phyloP scores from a whole-genome alignment of 2,888 invertebrate species.

The Petrolisthes cinctipes region DNA sequence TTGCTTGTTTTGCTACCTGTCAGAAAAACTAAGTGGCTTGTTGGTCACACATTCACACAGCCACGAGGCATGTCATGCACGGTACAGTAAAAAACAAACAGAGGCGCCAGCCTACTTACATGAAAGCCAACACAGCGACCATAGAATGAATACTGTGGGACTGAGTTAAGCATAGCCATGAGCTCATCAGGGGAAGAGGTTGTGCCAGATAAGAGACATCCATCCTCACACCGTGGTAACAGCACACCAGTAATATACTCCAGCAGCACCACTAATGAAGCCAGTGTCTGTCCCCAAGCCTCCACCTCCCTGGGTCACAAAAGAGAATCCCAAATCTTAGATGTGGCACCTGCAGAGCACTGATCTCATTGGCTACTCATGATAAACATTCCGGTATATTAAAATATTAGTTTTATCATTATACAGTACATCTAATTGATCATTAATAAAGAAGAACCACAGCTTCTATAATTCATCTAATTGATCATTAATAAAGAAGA shows the following conservation, averaged over 20 bases:
- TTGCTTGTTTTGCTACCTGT: background rate
- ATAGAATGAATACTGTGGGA: constrained; percentile 64
- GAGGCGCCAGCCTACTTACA: constrained; percentile 34
- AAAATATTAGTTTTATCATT: no score
- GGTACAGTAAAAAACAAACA: background rate
- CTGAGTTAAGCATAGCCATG: constrained; percentile 59
- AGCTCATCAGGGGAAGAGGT: constrained; percentile 54
- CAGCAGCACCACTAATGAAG: constrained; percentile 52
- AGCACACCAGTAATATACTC: constrained; percentile 46
- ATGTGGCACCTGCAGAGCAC: no score
- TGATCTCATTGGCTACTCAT: no score
- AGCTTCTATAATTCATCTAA: no score
- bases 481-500: no score
- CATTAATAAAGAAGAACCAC: no score
- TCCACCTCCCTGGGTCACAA: constrained; percentile 60
- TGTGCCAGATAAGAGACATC: constrained; percentile 52
- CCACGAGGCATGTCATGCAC: background rate
- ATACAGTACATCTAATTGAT: no score
- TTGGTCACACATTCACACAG: no score
- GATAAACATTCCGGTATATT: no score
- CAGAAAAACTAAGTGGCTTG: no score
- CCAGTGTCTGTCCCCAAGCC: constrained; percentile 63
- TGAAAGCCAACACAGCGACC: constrained; percentile 65
- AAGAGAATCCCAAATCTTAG: background rate
- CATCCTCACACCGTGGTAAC: constrained; percentile 59